phyloP scores from a whole-genome alignment of 2,113 vertebrate genomes.

The Capreolus pygargus region DNA sequence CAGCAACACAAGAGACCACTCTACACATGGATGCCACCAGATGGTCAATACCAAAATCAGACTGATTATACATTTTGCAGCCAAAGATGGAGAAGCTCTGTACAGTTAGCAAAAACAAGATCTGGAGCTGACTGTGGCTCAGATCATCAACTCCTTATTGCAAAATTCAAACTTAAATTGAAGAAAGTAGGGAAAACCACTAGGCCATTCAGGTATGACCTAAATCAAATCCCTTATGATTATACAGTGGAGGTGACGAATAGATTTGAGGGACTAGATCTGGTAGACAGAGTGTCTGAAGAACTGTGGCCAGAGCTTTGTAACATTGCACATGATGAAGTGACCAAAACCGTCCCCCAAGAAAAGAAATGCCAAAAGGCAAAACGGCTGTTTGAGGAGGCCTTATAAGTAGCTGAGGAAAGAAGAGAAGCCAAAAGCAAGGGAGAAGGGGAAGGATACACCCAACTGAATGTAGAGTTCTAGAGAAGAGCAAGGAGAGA shows the following conservation, averaged over 20 bases:
- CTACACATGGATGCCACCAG: not conserved
- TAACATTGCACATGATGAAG: not conserved
- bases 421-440: not conserved
- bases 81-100: not conserved
- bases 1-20: not conserved
- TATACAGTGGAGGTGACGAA: not conserved
- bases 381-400: not conserved
- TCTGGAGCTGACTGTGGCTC: not conserved
- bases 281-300: not conserved
- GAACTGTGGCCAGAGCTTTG: not conserved
- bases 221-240: not conserved
- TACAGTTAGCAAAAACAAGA: not conserved
- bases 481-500: not conserved
- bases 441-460: not conserved
- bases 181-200: not conserved
- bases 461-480: not conserved
- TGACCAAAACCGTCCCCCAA: not conserved
- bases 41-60: not conserved
- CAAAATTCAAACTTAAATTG: not conserved
- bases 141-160: not conserved
- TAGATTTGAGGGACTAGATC: fast-evolving
- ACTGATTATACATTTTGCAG: not conserved
- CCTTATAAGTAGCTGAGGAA: not conserved
- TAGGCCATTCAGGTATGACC: not conserved
- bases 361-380: not conserved